A percentile compares a stretch with the other conserved stretches of the same genome.
Evolutionary conservation across 2,797 vertebrate genomes (phyloP).

Genomic region (Pantherophis vulpinus): DNA sequence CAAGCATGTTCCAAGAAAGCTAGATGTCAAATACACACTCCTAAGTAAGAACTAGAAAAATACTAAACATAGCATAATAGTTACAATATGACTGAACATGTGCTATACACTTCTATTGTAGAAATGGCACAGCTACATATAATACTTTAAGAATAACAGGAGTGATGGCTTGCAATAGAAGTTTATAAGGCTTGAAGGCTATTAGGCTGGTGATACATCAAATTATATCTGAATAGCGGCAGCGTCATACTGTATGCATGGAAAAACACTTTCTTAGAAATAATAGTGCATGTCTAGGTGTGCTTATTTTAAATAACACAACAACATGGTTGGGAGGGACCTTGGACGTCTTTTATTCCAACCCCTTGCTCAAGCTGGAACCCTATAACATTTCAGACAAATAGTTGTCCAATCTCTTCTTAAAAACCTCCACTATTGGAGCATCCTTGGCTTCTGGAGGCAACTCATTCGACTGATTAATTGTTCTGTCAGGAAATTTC

Average conservation of each 20-base stretch:
- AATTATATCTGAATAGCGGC: neutral
- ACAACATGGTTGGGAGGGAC: neutral
- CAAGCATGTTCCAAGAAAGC: conserved; percentile 11
- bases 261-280: neutral
- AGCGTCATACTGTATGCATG: neutral
- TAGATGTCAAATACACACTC: conserved; percentile 19
- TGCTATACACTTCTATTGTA: neutral
- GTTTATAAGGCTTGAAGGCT: neutral
- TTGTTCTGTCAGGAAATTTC: neutral
- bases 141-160: conserved; percentile 2
- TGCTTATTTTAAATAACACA: neutral
- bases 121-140: neutral
- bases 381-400: too few relatives aligned
- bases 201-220: neutral
- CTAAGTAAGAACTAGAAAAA: conserved; percentile 15
- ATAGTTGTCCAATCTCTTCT: neutral
- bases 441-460: neutral
- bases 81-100: conserved; percentile 23
- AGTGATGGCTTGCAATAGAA: neutral
- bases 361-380: neutral
- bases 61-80: conserved; percentile 10
- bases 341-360: neutral
- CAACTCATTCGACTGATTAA: neutral
- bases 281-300: neutral
- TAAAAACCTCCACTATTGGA: neutral